Evolutionary conservation across 2,797 vertebrate species (phyloP), one percentile per base, ranked within the genome.

Genomic region (Pseudochirops cupreus): DNA sequence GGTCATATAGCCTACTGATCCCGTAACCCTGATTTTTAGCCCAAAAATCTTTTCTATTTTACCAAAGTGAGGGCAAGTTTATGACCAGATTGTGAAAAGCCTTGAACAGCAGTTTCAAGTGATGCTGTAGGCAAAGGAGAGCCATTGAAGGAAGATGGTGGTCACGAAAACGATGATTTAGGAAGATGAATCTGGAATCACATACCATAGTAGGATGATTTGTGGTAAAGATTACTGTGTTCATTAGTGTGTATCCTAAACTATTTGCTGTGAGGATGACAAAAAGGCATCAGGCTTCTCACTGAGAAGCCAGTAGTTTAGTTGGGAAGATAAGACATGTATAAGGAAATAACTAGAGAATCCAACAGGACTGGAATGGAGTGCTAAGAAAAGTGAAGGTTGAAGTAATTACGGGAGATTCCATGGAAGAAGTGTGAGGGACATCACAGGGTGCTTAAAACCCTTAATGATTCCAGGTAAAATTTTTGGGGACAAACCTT

Each of bases 341-440:
- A 46, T 5, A 93, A 53, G 56, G 55, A 67, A 28, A 56, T 46
- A 10, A 50, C 26, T 56, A 54, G 55, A 39, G 5, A 74, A 39
- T 7, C 21, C 39, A 74, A 74, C 5, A n/a, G 6, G 16, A 39
- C 33, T 91, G 0, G 91, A 92, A 91, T 59, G 67, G 93, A 92
- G 55, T 74, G 1, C 10, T 26, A n/a, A 92, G 92, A 28, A 55
- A 92, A 14, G 62, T 56, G 46, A n/a, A 46, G 31, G 6, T 53
- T 9, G 16, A 91, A 74, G 28, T 26, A 24, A 9, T 91, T 93
- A 90, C 16, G 50, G 62, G 96, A 31, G 67, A 46, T 92, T 96
- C 96, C 90, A 33, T 92, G 95, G 91, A 94, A 46, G 56, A 94
- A 90, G 89, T 29, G 46, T 74, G 21, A 90, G 33, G 74, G 12